These are phyloP conservation scores for Drosophila bipectinata DNA, from an alignment of 1,140 invertebrate species.

Conservation along the genomic window DNA sequence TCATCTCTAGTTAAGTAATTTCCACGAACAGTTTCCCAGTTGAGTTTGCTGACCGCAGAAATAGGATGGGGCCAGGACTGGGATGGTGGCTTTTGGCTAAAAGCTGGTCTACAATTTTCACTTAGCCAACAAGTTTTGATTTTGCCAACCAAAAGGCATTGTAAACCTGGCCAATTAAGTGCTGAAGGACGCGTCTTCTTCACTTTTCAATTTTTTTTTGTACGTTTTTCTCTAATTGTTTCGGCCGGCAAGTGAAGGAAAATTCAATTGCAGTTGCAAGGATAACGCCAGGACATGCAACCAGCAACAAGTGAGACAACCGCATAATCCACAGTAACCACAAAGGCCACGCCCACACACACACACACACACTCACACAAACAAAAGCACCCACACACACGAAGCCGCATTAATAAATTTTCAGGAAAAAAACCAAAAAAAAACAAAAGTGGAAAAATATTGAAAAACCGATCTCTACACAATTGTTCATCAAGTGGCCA, in stretches of 20 bases:
- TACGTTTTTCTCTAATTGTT: background rate
- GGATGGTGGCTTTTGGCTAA: no score
- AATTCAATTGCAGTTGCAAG: conserved; percentile 4
- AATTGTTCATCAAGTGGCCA: conserved; percentile 58
- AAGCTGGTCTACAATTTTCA: background rate
- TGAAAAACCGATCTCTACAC: conserved; percentile 78
- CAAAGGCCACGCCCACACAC: conserved; percentile 64
- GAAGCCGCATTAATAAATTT: conserved; percentile 73
- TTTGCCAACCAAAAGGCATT: background rate
- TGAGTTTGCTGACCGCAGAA: conserved; percentile 41
- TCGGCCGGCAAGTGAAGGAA: background rate
- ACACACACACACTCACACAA: conserved; percentile 19
- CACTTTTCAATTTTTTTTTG: background rate
- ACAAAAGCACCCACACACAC: conserved; percentile 35
- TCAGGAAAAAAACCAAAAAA: conserved; percentile 35
- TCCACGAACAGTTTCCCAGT: conserved; percentile 31
- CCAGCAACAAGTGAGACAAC: conserved; percentile 72
- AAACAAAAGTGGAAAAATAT: conserved; percentile 65
- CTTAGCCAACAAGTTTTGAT: background rate
- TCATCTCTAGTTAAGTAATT: conserved; percentile 47
- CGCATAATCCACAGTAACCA: conserved; percentile 76
- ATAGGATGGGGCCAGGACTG: background rate
- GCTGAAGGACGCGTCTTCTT: background rate
- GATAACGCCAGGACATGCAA: background rate
- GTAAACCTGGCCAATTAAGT: background rate